These are phyloP conservation scores for Lophura nycthemera DNA, from an alignment of 2,113 vertebrate species.

Conservation along the genomic window DNA sequence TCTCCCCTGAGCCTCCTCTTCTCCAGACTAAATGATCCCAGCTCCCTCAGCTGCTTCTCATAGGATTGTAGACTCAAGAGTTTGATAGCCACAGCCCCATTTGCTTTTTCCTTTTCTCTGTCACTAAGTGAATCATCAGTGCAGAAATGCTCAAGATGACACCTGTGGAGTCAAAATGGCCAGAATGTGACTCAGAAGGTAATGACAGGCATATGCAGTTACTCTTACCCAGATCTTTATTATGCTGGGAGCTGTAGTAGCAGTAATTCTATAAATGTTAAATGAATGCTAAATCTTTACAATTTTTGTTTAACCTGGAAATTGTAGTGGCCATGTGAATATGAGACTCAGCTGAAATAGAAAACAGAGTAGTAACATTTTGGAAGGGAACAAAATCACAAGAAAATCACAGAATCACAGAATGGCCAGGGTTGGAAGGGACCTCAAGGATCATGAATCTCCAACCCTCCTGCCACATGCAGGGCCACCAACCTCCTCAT, in stretches of 20 bases:
- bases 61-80: not conserved
- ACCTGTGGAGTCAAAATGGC: not conserved
- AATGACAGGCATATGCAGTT: rapidly evolving
- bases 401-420: not conserved
- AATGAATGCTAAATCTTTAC: not conserved
- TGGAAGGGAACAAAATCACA: not conserved
- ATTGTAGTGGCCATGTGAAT: not conserved
- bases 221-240: not conserved
- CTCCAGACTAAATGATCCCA: no score
- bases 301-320: not conserved
- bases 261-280: not conserved
- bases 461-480: no score
- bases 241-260: not conserved
- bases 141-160: not conserved
- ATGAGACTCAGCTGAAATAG: not conserved
- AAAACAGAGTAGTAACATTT: slow-evolving; percentile 2
- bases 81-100: not conserved
- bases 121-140: rapidly evolving
- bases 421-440: no score
- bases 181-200: not conserved
- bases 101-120: not conserved
- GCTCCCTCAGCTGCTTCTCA: no score
- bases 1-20: no score
- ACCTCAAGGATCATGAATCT: no score
- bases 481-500: no score